Evolutionary conservation across 2,113 vertebrate species (phyloP), one percentile per base, ranked within the genome.

Genomic region (Colistium nudipinnis): DNA sequence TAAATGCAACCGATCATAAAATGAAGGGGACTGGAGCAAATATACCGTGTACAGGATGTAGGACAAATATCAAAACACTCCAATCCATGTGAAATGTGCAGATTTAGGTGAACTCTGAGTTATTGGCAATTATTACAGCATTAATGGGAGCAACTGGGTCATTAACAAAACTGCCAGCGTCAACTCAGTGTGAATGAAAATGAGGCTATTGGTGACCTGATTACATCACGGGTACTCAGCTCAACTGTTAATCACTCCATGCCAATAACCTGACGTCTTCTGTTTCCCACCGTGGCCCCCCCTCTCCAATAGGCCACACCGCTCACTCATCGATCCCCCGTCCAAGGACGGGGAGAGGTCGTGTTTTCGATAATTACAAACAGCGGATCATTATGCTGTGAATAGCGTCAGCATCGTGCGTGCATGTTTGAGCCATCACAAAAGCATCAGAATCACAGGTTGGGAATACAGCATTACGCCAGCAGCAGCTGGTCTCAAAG

Each of bases 301-400:
- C 30, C 10, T 19, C 49, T 82, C 64, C 67, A 61, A 22, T 30
- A 39, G 27, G 19, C 70, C 57, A 35, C 52, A 35, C 62, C 41
- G 52, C n/a, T n/a, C 38, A 62, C 36, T 31, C 66, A 81, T 70
- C 28, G 69, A 86, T 88, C 86, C 49, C 53, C 48, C 11, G 67
- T 73, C 74, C n/a, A 88, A 83, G 84, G 80, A 81, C 57, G 14
- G 56, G 62, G 16, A 78, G 67, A 89, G 87, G 87, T 87, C 67
- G 59, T 70, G 68, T 67, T 80, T 69, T 69, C 33, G 3, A 84
- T 88, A 86, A 89, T 89, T 86, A 79, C 71, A 80, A 67, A 69
- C 73, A 47, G 60, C 45, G 69, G 76, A 76, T 83, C 65, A 43
- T 62, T 49, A 73, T 71, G 80, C 66, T 71, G 69, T 88, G 80